Evolutionary conservation across 2,113 vertebrate genomes (phyloP).

Genomic region (Noturus placidus): DNA sequence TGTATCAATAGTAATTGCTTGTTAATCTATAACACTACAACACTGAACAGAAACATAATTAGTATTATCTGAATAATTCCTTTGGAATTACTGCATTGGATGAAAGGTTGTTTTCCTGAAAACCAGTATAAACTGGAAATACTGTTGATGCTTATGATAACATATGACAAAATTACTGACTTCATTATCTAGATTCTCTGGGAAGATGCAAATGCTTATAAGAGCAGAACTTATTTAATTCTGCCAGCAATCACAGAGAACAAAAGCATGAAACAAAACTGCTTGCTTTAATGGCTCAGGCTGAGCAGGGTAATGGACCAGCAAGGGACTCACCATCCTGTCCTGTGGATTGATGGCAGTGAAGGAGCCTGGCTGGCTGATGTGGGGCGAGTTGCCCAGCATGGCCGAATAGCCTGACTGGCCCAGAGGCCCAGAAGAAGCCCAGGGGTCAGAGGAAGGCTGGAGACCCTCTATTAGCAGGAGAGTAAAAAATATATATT

Average conservation of each 20-base stretch:
- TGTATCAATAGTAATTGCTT: background rate
- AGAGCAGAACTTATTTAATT: background rate
- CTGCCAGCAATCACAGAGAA: background rate
- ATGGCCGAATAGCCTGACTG: conserved; percentile 86
- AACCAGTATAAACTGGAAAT: background rate
- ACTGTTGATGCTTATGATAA: background rate
- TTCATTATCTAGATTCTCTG: background rate
- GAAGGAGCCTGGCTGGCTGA: conserved; percentile 82
- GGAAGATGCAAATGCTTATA: background rate
- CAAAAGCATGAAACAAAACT: conserved; percentile 6
- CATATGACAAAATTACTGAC: background rate
- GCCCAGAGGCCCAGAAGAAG: conserved; percentile 75
- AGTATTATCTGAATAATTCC: background rate
- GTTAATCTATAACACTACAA: background rate
- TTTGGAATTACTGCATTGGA: background rate
- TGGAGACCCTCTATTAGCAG: conserved; percentile 55
- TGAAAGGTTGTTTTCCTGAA: background rate
- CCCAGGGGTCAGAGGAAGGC: conserved; percentile 82
- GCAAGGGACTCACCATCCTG: conserved; percentile 80
- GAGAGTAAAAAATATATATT: background rate
- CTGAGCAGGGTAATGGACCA: conserved; percentile 18
- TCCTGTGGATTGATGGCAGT: conserved; percentile 89
- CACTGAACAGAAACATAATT: background rate
- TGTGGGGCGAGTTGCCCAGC: conserved; percentile 85
- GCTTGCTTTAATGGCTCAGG: conserved; percentile 4